These are phyloP conservation scores for Tachuris rubrigastra DNA, from an alignment of 2,113 vertebrate species.

Conservation along the genomic window DNA sequence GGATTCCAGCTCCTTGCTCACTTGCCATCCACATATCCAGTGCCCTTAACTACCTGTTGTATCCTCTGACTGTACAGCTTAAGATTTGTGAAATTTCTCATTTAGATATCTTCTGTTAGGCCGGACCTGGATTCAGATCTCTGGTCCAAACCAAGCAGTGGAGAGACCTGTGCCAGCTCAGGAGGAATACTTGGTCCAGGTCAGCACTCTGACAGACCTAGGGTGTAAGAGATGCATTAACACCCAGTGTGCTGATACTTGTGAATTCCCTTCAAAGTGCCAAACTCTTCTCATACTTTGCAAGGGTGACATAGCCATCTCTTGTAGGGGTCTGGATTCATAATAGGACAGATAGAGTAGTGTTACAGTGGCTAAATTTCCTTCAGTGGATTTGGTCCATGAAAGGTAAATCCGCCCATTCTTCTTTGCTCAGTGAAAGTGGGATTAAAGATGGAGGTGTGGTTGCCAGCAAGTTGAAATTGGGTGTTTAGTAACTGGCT, in stretches of 20 bases:
- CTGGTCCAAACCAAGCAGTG: not conserved
- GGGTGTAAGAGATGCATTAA: not conserved
- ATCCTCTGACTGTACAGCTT: not conserved
- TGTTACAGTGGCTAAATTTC: not conserved
- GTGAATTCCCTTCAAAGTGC: not conserved
- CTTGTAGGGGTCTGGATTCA: not conserved
- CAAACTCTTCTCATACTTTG: not conserved
- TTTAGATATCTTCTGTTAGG: not conserved
- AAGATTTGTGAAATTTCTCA: not conserved
- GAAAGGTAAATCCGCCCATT: not conserved
- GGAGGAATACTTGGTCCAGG: no score
- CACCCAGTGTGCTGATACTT: not conserved
- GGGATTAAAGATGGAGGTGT: not conserved
- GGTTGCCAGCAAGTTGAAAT: not conserved
- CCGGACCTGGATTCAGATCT: not conserved
- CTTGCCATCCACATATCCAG: not conserved
- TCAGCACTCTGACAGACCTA: not conserved
- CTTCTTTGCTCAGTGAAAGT: not conserved
- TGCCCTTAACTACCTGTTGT: not conserved
- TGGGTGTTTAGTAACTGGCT: not conserved
- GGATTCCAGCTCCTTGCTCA: not conserved
- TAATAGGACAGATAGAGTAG: not conserved
- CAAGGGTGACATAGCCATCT: rapidly evolving
- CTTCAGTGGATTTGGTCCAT: not conserved
- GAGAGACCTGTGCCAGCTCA: not conserved